These are phyloP conservation scores for Drosophila azteca DNA, from an alignment of 1,140 invertebrate species.

Conservation along the genomic window DNA sequence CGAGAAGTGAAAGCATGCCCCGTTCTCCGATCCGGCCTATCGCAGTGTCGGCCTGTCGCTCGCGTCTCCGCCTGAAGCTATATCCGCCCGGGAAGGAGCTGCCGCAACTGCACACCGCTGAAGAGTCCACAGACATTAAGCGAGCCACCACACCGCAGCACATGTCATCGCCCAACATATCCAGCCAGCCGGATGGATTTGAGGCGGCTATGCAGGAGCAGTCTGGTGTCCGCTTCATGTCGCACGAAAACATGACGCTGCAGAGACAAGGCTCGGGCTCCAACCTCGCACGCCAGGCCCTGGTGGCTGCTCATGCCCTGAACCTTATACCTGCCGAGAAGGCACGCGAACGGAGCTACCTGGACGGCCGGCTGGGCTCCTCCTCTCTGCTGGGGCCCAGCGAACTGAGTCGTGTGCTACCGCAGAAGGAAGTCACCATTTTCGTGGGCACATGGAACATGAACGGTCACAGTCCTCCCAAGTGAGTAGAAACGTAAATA, in stretches of 20 bases:
- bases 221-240: conserved; percentile 70
- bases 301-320: conserved; percentile 90
- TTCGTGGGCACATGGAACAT: conserved; percentile 98
- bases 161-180: conserved; percentile 83
- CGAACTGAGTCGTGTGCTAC: conserved; percentile 94
- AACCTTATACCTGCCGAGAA: conserved; percentile 91
- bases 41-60: conserved; percentile 78
- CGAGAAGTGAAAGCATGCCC: conserved; percentile 61
- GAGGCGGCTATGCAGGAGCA: conserved; percentile 43
- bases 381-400: conserved; percentile 91
- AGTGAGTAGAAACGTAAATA: conserved; percentile 83
- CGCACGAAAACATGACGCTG: conserved; percentile 78
- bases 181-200: conserved; percentile 63
- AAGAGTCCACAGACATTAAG: conserved; percentile 52
- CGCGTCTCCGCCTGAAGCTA: conserved; percentile 75
- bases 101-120: conserved; percentile 46
- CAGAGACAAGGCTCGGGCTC: conserved; percentile 68
- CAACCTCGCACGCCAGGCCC: conserved; percentile 87
- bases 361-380: conserved; percentile 90
- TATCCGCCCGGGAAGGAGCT: conserved; percentile 78
- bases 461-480: conserved; percentile 92
- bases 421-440: conserved; percentile 92
- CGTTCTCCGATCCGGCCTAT: conserved; percentile 75
- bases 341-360: conserved; percentile 91
- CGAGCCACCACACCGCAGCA: conserved; percentile 77